A percentile compares a stretch with the other conserved stretches of the same genome.
Conservation (phyloP, 2,113 vertebrate genomes). For the Osmerus eperlanus region DNA sequence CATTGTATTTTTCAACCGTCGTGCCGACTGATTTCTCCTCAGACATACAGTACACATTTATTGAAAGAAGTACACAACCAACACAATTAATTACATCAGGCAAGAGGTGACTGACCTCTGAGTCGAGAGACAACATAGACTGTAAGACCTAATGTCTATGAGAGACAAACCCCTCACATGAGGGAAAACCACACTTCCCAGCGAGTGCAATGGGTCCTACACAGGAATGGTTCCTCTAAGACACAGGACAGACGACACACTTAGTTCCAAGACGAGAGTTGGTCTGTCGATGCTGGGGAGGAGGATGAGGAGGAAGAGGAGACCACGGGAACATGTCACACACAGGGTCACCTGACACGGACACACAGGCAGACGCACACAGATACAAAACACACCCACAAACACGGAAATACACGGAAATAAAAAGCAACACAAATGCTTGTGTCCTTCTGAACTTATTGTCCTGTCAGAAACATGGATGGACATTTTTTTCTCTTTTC, state of each 20-base stretch:
- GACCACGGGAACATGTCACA: constrained; percentile 52
- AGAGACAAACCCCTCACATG: constrained; percentile 42
- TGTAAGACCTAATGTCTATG: constrained; percentile 63
- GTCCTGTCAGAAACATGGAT: constrained; percentile 46
- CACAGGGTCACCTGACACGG: constrained; percentile 65
- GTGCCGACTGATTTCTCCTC: constrained; percentile 48
- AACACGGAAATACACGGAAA: constrained; percentile 67
- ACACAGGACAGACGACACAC: constrained; percentile 64
- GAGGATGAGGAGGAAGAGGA: constrained; percentile 15
- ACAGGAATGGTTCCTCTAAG: constrained; percentile 58
- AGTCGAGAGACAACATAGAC: constrained; percentile 61
- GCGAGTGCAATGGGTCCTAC: constrained; percentile 61
- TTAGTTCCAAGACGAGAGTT: constrained; percentile 44
- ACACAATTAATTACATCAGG: constrained; percentile 72
- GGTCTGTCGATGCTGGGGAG: constrained; percentile 35
- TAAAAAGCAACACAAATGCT: constrained; percentile 60
- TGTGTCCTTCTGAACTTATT: constrained; percentile 53
- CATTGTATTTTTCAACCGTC: constrained; percentile 43
- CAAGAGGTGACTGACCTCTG: constrained; percentile 62
- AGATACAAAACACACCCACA: constrained; percentile 66
- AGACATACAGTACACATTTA: constrained; percentile 70
- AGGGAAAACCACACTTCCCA: constrained; percentile 36
- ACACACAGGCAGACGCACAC: constrained; percentile 45
- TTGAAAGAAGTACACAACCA: constrained; percentile 69
- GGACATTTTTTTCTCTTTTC: constrained; percentile 24